Conservation (phyloP, 2,888 invertebrate species). For the Drosophila anomelani region DNA sequence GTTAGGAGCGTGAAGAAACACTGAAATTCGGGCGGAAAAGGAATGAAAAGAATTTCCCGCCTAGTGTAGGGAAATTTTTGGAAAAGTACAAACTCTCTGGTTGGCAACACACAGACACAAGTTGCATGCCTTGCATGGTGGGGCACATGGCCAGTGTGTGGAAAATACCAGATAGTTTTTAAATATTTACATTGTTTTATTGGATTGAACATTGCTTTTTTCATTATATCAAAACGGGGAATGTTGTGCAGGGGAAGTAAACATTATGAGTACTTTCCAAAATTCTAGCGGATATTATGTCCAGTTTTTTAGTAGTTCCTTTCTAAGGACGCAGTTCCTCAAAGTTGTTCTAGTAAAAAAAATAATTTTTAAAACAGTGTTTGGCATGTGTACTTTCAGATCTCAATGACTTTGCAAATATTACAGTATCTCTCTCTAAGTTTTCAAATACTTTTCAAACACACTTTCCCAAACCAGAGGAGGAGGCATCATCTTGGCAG, state of each 20-base stretch:
- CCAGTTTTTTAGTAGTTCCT: neutral
- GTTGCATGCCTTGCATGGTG: conserved; percentile 41
- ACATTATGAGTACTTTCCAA: neutral
- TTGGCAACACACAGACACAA: conserved; percentile 13
- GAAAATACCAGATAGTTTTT: conserved; percentile 37
- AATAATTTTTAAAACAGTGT: conserved; percentile 1
- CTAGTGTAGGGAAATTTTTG: conserved; percentile 17
- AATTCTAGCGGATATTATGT: neutral
- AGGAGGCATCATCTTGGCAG: conserved; percentile 6
- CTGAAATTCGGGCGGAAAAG: conserved; percentile 2
- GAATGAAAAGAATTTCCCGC: conserved; percentile 13
- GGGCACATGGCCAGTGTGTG: conserved; percentile 24
- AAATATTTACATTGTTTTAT: conserved; percentile 40
- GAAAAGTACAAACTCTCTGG: conserved; percentile 17
- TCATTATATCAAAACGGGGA: conserved; percentile 1
- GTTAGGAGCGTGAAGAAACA: conserved; percentile 20
- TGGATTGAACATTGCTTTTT: neutral
- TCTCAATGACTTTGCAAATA: conserved; percentile 6
- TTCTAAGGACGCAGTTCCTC: neutral
- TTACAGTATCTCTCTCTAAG: neutral
- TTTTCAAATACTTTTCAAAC: conserved; percentile 6
- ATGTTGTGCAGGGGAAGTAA: neutral
- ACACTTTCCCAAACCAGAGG: conserved; percentile 7
- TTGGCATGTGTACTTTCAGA: neutral
- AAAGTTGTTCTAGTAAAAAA: neutral